Percentiles rank a stretch among this genome's conserved stretches.
These are phyloP conservation scores for Protophormia terraenovae DNA, from an alignment of 2,888 invertebrate genomes.

Conservation along the genomic window DNA sequence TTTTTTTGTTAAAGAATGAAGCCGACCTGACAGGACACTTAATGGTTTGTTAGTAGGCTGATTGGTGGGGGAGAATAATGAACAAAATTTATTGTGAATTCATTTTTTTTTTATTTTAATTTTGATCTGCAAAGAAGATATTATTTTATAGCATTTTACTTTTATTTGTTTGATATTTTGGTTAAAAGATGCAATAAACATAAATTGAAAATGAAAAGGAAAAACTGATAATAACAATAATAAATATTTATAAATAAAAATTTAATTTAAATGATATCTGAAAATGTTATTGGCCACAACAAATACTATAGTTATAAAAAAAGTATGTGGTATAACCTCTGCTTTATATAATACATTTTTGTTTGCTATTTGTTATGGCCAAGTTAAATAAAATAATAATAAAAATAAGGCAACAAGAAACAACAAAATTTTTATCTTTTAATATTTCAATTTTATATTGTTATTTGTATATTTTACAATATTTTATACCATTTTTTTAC, in stretches of 20 bases:
- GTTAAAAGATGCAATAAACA: conserved; percentile 11
- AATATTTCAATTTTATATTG: conserved; percentile 36
- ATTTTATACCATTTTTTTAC: conserved; percentile 13
- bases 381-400: conserved; percentile 15
- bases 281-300: neutral
- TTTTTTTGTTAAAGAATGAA: neutral
- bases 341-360: neutral
- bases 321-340: too few species aligned
- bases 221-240: neutral
- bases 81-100: neutral
- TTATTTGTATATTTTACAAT: conserved; percentile 25
- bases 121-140: neutral
- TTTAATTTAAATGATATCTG: conserved; percentile 13
- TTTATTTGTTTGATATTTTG: neutral
- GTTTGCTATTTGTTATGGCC: neutral
- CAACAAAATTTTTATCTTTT: conserved; percentile 14
- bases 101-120: neutral
- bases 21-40: neutral
- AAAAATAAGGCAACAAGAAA: neutral
- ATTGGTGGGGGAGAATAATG: neutral
- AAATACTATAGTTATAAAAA: too few species aligned
- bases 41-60: neutral
- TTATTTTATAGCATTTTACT: too few species aligned
- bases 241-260: conserved; percentile 21
- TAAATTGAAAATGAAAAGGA: neutral